Base-by-base conservation (phyloP, 1,140 invertebrate genomes). In the Ectropis grisescens region DNA sequence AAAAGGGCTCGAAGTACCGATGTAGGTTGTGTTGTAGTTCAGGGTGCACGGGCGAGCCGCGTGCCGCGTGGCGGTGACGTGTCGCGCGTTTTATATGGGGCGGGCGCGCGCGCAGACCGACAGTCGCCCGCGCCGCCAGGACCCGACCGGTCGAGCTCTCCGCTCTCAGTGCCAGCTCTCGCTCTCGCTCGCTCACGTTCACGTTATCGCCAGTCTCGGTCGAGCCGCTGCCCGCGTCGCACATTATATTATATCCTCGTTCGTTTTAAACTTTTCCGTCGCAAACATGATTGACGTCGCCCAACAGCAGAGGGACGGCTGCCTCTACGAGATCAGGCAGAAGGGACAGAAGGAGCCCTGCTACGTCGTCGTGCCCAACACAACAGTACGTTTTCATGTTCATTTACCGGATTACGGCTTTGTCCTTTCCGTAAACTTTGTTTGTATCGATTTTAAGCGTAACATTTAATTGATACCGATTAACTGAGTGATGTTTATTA, bases 341-440 rank as follows among this genome's bases (percentile, higher is more conserved):
- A 85, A 84, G 60, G 86, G 86, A 47, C 80, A 85, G 42, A 79
- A 82, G 44, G 83, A 86, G 36, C 84, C 86, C 58, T 87, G 85
- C 82, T 87, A 87, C 61, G 85, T 88, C 45, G 86, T 86, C 81
- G 86, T 88, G 58, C 85, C 85, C 56, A 83, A 87, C 84, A 71
- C 85, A 78, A 82, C 85, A 83, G 85, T 86, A 85, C 67, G 85
- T 84, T 80, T 57, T 23, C 11, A 11, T 51, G 34, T 41, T 47
- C 13, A 30, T n/a, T n/a, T n/a, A n/a, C n/a, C n/a, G n/a, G n/a
- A n/a, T n/a, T n/a, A n/a, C n/a, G n/a, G n/a, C n/a, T n/a, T n/a
- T n/a, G n/a, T n/a, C n/a, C n/a, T n/a, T n/a, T n/a, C n/a, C n/a
- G n/a, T n/a, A n/a, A n/a, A n/a, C n/a, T n/a, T n/a, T n/a, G n/a